Percentiles rank a stretch among this genome's conserved stretches.
phyloP scores from a whole-genome alignment of 2,888 invertebrate genomes.

The Diarsia brunnea region DNA sequence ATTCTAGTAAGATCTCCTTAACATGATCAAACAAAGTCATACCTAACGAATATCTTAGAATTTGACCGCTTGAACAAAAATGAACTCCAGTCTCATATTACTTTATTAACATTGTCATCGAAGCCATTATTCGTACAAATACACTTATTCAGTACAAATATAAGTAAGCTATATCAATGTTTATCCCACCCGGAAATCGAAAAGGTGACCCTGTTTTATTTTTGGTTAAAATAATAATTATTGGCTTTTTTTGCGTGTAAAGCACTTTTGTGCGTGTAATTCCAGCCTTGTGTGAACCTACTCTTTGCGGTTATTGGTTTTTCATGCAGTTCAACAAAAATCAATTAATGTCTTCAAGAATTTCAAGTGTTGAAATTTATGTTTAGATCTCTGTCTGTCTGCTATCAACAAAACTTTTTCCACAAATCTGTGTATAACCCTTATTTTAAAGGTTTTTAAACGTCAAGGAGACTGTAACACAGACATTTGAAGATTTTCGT shows the following conservation, averaged over 20 bases:
- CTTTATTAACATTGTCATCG: slow-evolving; percentile 23
- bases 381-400: neutral
- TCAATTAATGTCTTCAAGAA: neutral
- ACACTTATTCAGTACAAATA: slow-evolving; percentile 31
- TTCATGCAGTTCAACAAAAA: neutral
- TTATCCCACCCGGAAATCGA: slow-evolving; percentile 25
- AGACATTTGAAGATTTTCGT: no score
- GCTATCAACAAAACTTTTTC: no score
- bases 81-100: slow-evolving; percentile 10
- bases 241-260: slow-evolving; percentile 3
- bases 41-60: neutral
- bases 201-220: slow-evolving; percentile 30
- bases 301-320: slow-evolving; percentile 2
- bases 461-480: no score
- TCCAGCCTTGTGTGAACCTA: slow-evolving; percentile 8
- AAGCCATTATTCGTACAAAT: slow-evolving; percentile 45
- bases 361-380: neutral
- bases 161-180: slow-evolving; percentile 13
- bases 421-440: neutral
- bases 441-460: no score
- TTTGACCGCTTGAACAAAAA: slow-evolving; percentile 4
- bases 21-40: neutral
- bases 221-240: neutral
- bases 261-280: neutral
- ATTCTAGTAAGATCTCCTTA: neutral